Percentiles rank a stretch among this genome's conserved stretches.
These are phyloP conservation scores for Hipposideros larvatus DNA, from an alignment of 2,797 vertebrate species.

Conservation along the genomic window DNA sequence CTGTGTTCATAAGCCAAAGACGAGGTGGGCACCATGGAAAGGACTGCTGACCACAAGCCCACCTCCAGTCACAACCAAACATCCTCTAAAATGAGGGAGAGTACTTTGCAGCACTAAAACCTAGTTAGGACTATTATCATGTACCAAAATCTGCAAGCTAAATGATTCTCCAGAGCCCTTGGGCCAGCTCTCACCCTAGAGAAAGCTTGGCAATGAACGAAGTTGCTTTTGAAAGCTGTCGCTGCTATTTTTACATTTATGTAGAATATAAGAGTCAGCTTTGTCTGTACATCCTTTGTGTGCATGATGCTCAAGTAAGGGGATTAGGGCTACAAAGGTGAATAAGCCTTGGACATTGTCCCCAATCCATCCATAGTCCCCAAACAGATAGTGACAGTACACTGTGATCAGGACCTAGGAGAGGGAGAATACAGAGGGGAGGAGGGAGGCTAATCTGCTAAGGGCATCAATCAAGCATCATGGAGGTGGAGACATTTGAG, in stretches of 20 bases:
- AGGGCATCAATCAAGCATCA: background rate
- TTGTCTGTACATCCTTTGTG: background rate
- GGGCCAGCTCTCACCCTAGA: background rate
- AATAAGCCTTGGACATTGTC: background rate
- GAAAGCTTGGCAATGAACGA: background rate
- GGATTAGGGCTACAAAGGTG: background rate
- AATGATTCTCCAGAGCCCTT: background rate
- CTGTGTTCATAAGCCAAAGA: background rate
- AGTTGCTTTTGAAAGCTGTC: background rate
- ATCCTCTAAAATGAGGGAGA: background rate
- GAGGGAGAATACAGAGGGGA: background rate
- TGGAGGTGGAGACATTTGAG: background rate
- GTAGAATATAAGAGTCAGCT: background rate
- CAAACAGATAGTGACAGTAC: background rate
- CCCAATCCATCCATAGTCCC: background rate
- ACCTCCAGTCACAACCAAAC: background rate
- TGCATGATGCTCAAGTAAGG: background rate
- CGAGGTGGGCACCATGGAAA: background rate
- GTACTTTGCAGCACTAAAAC: background rate
- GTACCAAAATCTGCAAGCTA: background rate
- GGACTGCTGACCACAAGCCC: background rate
- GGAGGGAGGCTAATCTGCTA: background rate
- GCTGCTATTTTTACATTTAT: background rate
- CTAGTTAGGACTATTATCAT: background rate
- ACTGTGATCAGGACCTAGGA: background rate